Evolutionary conservation across 37 sponge, comb jelly and placozoan genomes (phyloP).

Genomic region (Spongilla lacustris): DNA sequence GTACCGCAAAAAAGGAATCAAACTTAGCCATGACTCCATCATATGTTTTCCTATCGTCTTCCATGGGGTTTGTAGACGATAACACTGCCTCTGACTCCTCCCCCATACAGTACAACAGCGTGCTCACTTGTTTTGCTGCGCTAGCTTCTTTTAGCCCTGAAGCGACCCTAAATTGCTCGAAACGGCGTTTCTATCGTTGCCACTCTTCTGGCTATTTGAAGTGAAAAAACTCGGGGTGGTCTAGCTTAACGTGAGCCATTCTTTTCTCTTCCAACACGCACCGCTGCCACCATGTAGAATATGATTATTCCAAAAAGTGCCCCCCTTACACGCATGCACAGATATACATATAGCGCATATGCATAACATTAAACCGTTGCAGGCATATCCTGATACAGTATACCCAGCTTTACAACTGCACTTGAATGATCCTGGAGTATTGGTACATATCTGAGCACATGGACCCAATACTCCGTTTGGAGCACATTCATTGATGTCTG

Average conservation of each 20-base stretch:
- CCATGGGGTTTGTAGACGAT: neutral
- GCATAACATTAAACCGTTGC: no score
- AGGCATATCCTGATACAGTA: no score
- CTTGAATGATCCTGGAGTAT: no score
- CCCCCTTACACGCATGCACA: no score
- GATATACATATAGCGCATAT: no score
- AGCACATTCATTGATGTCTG: no score
- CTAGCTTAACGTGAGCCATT: neutral
- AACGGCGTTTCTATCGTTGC: neutral
- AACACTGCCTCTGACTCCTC: slow-evolving; percentile 12
- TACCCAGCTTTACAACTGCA: no score
- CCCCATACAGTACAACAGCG: neutral
- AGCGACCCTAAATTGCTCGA: neutral
- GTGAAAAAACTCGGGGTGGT: neutral
- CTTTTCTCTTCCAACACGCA: neutral
- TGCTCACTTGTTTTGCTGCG: neutral
- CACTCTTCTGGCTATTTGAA: neutral
- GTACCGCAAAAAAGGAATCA: slow-evolving; percentile 2
- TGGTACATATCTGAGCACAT: no score
- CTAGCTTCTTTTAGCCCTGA: neutral
- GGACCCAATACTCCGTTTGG: no score
- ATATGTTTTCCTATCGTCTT: neutral
- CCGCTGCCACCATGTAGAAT: slow-evolving; percentile 10
- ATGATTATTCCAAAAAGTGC: no score
- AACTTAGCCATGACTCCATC: neutral